A percentile compares a stretch with the other conserved stretches of the same genome.
Evolutionary conservation across 37 sponge, comb jelly and placozoan species (phyloP).

Genomic region (Cladorhizidae sp.): DNA sequence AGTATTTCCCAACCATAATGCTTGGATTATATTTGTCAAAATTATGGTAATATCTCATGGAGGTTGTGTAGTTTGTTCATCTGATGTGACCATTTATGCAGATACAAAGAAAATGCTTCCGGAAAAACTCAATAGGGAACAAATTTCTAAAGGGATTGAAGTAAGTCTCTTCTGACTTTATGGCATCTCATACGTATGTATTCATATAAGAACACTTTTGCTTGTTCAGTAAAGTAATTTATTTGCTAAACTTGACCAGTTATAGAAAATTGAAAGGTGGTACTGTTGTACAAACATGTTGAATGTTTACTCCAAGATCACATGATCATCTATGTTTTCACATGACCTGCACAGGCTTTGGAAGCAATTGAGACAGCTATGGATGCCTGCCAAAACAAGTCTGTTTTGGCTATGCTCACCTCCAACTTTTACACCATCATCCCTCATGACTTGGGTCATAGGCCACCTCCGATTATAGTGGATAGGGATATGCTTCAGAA

Average conservation of each 20-base stretch:
- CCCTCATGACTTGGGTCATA: slow-evolving; percentile 87
- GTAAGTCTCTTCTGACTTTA: slow-evolving; percentile 9
- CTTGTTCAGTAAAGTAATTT: too few species aligned
- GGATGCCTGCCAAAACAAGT: slow-evolving; percentile 13
- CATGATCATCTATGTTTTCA: background rate
- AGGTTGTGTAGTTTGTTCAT: too few species aligned
- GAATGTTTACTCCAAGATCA: too few species aligned
- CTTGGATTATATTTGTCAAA: too few species aligned
- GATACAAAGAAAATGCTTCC: slow-evolving; percentile 95
- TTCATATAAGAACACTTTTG: too few species aligned
- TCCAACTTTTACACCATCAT: slow-evolving; percentile 88
- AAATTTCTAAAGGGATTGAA: slow-evolving; percentile 89
- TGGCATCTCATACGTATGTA: background rate
- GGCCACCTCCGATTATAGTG: slow-evolving; percentile 71
- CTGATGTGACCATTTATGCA: slow-evolving; percentile 28
- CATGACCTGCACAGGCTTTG: slow-evolving; percentile 41
- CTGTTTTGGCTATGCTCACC: slow-evolving; percentile 60
- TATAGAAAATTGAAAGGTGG: too few species aligned
- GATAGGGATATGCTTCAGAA: slow-evolving; percentile 65
- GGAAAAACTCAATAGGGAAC: slow-evolving; percentile 86
- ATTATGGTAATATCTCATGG: too few species aligned
- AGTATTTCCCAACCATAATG: too few species aligned
- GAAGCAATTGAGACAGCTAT: slow-evolving; percentile 80
- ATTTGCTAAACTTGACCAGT: too few species aligned
- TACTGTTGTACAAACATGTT: too few species aligned